Evolutionary conservation across 2,113 vertebrate genomes (phyloP), one percentile per base, ranked within the genome.

Genomic region (Campylorhamphus procurvoides): DNA sequence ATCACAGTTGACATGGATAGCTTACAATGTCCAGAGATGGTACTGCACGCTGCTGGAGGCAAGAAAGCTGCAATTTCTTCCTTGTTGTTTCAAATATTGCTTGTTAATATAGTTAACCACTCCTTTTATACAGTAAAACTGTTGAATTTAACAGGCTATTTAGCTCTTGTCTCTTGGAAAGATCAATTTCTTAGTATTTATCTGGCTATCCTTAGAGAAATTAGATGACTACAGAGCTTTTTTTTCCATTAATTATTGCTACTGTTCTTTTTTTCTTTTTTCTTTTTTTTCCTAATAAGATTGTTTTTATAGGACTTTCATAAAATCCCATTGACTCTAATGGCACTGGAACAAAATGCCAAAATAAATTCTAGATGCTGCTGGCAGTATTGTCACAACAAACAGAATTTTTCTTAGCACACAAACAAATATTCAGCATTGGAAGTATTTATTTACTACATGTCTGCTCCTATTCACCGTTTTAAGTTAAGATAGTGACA

Each of bases 201-300:
- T 69, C 69, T 86, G 22, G 3, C 11, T 63, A 5, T 31, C 44
- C 39, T 81, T 81, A 63, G 3, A 63, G 28, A 83, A 83, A 59
- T 76, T 39, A 76, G 20, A 31, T 87, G 14, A 53, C 9, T n/a
- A 47, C 8, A 10, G 5, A 6, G 5, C 4, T 35, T 35, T 58
- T 55, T 56, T 76, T 86, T 67, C 56, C 22, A 40, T 40, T 90
- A 69, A 20, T 71, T 55, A 52, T 16, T 77, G 27, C 23, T 55
- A 31, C 24, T 46, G 37, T 50, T 39, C 7, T 8, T 31, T 76
- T 37, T 18, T 6, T 4, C 37, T 22, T 6, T 0, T 1, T 0
- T n/a, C n/a, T 10, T 9, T n/a, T 84, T 39, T 18, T 4, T 6
- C 22, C 4, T 0, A 1, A 40, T 49, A 31, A 75, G 14, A 39